A percentile compares a stretch with the other conserved stretches of the same genome.
phyloP scores from a whole-genome alignment of 2,113 vertebrate genomes.

The Tiliqua scincoides region DNA sequence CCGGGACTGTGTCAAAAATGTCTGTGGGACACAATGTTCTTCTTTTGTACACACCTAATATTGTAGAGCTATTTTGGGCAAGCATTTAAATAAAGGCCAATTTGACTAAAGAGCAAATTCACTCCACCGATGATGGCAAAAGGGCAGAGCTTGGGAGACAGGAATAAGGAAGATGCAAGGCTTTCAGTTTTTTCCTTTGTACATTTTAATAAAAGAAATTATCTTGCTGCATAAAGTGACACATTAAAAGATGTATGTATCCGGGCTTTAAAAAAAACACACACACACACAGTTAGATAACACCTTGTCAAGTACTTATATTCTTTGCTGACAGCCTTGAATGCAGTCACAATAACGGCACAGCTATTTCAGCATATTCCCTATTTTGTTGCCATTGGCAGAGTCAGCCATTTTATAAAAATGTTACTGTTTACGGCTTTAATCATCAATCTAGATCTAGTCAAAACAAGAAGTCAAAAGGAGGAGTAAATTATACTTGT shows the following conservation, averaged over 20 bases:
- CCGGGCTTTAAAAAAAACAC: constrained; percentile 88
- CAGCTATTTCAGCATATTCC: constrained; percentile 80
- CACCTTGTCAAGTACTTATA: constrained; percentile 88
- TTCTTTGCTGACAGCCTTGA: constrained; percentile 86
- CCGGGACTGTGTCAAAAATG: constrained; percentile 64
- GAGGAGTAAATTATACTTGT: constrained; percentile 85
- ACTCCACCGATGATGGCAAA: constrained; percentile 73
- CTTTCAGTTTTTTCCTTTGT: constrained; percentile 80
- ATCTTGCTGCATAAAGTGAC: constrained; percentile 79
- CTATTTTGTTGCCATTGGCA: constrained; percentile 80
- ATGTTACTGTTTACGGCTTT: constrained; percentile 82
- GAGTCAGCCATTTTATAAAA: constrained; percentile 87
- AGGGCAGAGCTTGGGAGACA: constrained; percentile 76
- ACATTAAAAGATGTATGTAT: constrained; percentile 87
- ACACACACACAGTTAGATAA: constrained; percentile 94
- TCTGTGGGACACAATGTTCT: constrained; percentile 73
- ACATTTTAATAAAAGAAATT: constrained; percentile 83
- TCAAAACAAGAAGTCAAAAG: constrained; percentile 86
- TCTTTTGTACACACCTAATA: constrained; percentile 72
- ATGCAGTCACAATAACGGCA: constrained; percentile 77
- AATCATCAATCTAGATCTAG: constrained; percentile 83
- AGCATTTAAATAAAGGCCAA: constrained; percentile 83
- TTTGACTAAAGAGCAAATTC: constrained; percentile 84
- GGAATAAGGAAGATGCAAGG: constrained; percentile 77
- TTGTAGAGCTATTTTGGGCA: constrained; percentile 78